Conservation (phyloP, 2,888 invertebrate genomes). For the Brenthis ino region DNA sequence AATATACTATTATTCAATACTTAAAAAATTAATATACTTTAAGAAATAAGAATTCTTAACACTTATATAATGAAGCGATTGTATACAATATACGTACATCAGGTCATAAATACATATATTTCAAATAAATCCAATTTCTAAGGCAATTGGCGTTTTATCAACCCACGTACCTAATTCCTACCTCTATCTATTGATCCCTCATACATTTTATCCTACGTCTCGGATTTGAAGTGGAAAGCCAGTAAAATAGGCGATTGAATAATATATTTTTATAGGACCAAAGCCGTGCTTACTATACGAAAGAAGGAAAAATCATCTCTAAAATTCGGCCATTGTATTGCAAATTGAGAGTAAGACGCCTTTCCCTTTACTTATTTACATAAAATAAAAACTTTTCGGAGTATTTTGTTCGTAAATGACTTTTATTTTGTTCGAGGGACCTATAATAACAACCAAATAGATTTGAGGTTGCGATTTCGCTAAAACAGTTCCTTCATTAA, state of each 20-base stretch:
- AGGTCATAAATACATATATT: neutral
- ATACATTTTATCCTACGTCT: conserved; percentile 69
- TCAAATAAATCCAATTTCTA: neutral
- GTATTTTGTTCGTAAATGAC: conserved; percentile 72
- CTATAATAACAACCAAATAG: conserved; percentile 39
- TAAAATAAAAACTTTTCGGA: conserved; percentile 73
- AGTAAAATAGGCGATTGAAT: conserved; percentile 76
- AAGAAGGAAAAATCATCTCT: conserved; percentile 77
- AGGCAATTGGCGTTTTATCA: conserved; percentile 16
- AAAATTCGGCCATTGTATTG: conserved; percentile 77
- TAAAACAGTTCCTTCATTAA: conserved; percentile 40
- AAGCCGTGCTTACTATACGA: conserved; percentile 74
- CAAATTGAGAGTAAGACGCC: conserved; percentile 76
- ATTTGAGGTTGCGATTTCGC: conserved; percentile 37
- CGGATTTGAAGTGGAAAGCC: conserved; percentile 66
- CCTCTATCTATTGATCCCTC: conserved; percentile 59
- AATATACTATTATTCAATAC: too few relatives aligned
- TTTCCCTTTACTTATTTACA: conserved; percentile 75
- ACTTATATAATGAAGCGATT: too few relatives aligned
- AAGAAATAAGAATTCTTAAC: too few relatives aligned
- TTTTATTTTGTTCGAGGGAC: conserved; percentile 59
- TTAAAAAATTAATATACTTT: too few relatives aligned
- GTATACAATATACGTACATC: too few relatives aligned
- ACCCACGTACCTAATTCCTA: conserved; percentile 32
- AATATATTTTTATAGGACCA: conserved; percentile 77